phyloP scores from a whole-genome alignment of 2,888 invertebrate genomes.

The Euplexia lucipara region DNA sequence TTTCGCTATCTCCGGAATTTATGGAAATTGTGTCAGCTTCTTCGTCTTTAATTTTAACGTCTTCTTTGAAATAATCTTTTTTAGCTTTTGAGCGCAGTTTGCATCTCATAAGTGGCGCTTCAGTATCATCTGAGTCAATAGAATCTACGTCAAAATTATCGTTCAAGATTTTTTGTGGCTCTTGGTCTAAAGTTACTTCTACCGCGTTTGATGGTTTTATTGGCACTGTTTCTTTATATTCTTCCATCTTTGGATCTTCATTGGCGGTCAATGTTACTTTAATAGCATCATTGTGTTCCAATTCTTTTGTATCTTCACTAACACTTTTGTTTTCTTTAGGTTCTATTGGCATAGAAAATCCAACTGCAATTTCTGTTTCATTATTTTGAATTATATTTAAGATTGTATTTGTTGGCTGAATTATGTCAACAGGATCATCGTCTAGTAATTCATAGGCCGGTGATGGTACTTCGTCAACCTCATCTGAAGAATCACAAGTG shows the following conservation, averaged over 20 bases:
- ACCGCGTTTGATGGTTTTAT: conserved; percentile 34
- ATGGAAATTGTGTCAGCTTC: conserved; percentile 67
- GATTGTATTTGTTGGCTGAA: background rate
- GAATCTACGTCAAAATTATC: conserved; percentile 64
- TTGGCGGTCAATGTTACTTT: background rate
- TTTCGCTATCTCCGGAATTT: conserved; percentile 70
- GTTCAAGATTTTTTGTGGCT: conserved; percentile 16
- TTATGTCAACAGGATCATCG: conserved; percentile 21
- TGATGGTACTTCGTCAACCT: conserved; percentile 33
- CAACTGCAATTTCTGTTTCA: conserved; percentile 35
- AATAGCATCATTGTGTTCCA: background rate
- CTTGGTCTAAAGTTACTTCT: conserved; percentile 17
- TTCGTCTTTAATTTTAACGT: conserved; percentile 63
- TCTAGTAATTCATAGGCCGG: conserved; percentile 31
- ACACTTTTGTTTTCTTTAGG: background rate
- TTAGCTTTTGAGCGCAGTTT: conserved; percentile 60
- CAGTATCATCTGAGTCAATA: conserved; percentile 67
- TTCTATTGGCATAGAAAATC: background rate
- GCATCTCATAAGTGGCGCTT: conserved; percentile 60
- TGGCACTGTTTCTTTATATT: background rate
- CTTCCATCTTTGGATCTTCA: background rate
- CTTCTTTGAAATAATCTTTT: conserved; percentile 47
- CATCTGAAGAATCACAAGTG: conserved; percentile 4
- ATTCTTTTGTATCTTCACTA: background rate
- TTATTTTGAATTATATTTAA: conserved; percentile 11